Evolutionary conservation across 2,113 vertebrate genomes (phyloP).

Genomic region (Ciconia maguari): DNA sequence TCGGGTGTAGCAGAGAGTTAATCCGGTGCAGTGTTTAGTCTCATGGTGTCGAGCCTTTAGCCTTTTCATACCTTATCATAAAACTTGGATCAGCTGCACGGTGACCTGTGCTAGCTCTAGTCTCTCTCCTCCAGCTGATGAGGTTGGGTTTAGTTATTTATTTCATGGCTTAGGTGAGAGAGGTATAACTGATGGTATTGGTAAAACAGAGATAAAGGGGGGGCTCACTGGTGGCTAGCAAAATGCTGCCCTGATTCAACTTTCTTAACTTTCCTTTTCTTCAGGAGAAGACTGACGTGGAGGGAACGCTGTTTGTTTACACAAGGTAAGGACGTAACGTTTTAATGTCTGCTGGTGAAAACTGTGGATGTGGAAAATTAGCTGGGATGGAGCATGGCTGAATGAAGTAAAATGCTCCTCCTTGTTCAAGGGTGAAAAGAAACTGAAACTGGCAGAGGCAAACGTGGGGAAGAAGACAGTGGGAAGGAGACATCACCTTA

Average conservation of each 20-base stretch:
- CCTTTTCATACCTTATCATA: fast-evolving
- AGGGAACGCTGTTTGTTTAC: conserved; percentile 95
- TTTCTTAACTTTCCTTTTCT: conserved; percentile 26
- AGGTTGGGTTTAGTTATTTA: not conserved
- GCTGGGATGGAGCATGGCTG: not conserved
- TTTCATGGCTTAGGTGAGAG: not conserved
- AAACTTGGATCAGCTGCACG: not conserved
- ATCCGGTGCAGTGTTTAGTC: not conserved
- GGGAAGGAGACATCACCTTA: not conserved
- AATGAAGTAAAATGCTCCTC: not conserved
- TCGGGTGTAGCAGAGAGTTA: fast-evolving
- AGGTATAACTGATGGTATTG: not conserved
- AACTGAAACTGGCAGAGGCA: not conserved
- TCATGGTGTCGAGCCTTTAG: not conserved
- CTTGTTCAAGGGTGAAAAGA: not conserved
- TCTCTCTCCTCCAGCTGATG: not conserved
- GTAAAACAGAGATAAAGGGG: not conserved
- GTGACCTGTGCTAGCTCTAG: not conserved
- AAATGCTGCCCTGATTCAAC: not conserved
- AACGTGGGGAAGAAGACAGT: not conserved
- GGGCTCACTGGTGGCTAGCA: not conserved
- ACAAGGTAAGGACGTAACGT: conserved; percentile 79
- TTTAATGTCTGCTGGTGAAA: not conserved
- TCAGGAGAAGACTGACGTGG: conserved; percentile 96
- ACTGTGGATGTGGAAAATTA: not conserved